Evolutionary conservation across 2,888 invertebrate species (phyloP).

Genomic region (Cephalotes varians): DNA sequence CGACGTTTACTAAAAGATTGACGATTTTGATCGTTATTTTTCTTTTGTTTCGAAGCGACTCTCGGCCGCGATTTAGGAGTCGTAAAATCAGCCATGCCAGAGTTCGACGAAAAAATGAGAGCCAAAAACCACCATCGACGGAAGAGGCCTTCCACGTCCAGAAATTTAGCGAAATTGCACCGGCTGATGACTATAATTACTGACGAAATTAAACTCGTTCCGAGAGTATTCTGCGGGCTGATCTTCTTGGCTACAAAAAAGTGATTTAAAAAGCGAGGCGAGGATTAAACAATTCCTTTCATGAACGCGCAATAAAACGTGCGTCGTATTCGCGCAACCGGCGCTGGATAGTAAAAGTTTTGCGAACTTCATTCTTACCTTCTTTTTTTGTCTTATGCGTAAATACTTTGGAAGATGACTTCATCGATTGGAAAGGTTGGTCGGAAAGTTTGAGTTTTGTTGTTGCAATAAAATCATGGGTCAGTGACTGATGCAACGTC

Average conservation of each 20-base stretch:
- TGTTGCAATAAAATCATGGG: constrained; percentile 29
- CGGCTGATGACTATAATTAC: constrained; percentile 78
- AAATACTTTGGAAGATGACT: not conserved
- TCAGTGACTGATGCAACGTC: not conserved
- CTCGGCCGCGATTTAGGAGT: constrained; percentile 61
- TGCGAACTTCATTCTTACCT: not conserved
- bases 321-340: not conserved
- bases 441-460: constrained; percentile 8
- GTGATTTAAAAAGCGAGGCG: constrained; percentile 50
- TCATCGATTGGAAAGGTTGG: constrained; percentile 2
- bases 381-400: not conserved
- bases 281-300: constrained; percentile 9
- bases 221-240: constrained; percentile 46
- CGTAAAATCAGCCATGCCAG: constrained; percentile 58
- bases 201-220: constrained; percentile 73
- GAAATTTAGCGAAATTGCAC: constrained; percentile 50
- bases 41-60: constrained; percentile 29
- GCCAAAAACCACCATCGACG: constrained; percentile 11
- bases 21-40: not conserved
- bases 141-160: constrained; percentile 8
- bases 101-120: constrained; percentile 44
- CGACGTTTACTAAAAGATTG: constrained; percentile 13
- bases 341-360: not conserved
- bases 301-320: constrained; percentile 12
- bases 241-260: constrained; percentile 13